A percentile compares a stretch with the other conserved stretches of the same genome.
Conservation (phyloP, 2,797 vertebrate species). For the Bovichtus variegatus region DNA sequence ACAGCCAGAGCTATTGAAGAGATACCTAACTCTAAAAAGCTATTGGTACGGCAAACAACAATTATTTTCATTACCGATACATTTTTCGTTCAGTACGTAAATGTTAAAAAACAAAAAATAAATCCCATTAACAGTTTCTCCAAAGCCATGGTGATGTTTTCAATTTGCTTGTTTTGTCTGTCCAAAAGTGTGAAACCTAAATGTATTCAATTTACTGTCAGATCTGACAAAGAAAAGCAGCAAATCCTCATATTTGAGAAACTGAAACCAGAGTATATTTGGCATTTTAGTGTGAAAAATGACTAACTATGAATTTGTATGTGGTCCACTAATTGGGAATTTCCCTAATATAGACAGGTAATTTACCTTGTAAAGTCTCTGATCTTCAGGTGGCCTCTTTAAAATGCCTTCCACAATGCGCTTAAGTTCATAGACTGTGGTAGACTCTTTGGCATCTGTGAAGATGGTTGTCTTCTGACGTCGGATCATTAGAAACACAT, state of each 20-base stretch:
- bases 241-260: not conserved
- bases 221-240: not conserved
- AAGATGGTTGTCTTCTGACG: conserved; percentile 91
- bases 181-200: not conserved
- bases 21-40: not conserved
- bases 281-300: not conserved
- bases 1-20: not conserved
- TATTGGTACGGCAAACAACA: not conserved
- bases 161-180: not conserved
- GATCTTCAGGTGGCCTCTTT: conserved; percentile 88
- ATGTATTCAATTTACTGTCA: not conserved
- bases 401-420: conserved; percentile 90
- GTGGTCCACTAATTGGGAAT: not conserved
- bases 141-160: not conserved
- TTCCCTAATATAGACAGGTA: not conserved
- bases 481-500: conserved; percentile 87
- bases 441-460: conserved; percentile 94
- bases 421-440: conserved; percentile 93
- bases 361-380: conserved; percentile 91
- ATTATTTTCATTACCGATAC: not conserved
- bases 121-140: not conserved
- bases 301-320: not conserved
- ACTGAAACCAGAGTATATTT: not conserved
- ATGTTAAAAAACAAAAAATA: too few species aligned
- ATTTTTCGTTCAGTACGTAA: not conserved